Conservation (phyloP, 2,888 invertebrate species). For the Melieria picta region DNA sequence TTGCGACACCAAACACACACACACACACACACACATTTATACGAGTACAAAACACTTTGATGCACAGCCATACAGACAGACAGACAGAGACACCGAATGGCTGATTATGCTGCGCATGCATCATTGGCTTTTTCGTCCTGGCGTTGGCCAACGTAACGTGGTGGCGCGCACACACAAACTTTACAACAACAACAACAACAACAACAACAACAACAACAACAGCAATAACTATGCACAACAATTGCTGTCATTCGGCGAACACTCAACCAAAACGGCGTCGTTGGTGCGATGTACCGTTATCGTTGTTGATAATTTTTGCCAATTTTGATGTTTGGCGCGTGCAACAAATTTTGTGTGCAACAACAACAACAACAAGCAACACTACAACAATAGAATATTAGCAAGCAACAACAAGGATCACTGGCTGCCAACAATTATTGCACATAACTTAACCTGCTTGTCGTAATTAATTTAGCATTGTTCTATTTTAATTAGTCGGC, state of each 20-base stretch:
- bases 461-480: constrained; percentile 48
- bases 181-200: no score
- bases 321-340: constrained; percentile 31
- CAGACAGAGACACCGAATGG: no score
- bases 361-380: constrained; percentile 23
- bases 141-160: no score
- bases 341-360: constrained; percentile 26
- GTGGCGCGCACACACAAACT: no score
- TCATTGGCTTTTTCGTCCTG: no score
- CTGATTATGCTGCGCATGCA: no score
- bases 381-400: not conserved
- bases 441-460: constrained; percentile 36
- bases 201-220: no score
- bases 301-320: constrained; percentile 27
- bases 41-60: not conserved
- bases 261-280: no score
- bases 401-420: no score
- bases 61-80: not conserved
- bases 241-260: no score
- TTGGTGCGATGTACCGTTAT: not conserved
- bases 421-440: constrained; percentile 22
- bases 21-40: not conserved
- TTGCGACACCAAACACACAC: not conserved
- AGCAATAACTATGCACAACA: no score
- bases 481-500: constrained; percentile 48